Conservation (phyloP, 92 coral and sea anemone species). For the Micromussa lordhowensis region DNA sequence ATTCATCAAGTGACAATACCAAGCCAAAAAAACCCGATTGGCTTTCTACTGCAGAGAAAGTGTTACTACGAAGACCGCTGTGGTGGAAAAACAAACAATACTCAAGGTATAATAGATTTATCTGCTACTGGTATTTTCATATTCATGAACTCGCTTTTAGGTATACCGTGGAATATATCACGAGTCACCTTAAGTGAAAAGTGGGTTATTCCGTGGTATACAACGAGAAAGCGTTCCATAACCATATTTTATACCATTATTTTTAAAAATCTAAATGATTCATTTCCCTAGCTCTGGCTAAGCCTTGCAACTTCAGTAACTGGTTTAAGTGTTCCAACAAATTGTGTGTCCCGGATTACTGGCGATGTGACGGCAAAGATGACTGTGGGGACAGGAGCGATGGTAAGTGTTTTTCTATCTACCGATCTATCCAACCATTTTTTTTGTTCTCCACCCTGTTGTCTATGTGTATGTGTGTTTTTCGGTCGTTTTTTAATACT, state of each 20-base stretch:
- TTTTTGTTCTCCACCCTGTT: neutral
- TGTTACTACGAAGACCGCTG: constrained; percentile 74
- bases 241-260: too few relatives aligned
- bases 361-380: constrained; percentile 91
- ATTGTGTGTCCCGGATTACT: constrained; percentile 71
- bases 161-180: too few relatives aligned
- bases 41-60: constrained; percentile 56
- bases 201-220: too few relatives aligned
- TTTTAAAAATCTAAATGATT: neutral
- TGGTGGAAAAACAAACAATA: constrained; percentile 19
- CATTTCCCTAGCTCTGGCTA: constrained; percentile 20
- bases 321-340: constrained; percentile 79
- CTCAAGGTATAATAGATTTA: constrained; percentile 15
- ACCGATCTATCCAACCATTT: neutral
- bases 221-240: too few relatives aligned
- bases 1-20: constrained; percentile 10
- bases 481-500: neutral
- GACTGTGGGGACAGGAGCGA: constrained; percentile 89
- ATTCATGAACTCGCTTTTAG: too few relatives aligned
- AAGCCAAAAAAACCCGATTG: neutral
- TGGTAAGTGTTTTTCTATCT: constrained; percentile 55
- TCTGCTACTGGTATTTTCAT: too few relatives aligned
- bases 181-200: too few relatives aligned
- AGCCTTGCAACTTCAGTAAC: constrained; percentile 59
- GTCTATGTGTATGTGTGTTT: neutral